Conservation (phyloP, 2,888 invertebrate genomes). For the Acrobasis consociella region DNA sequence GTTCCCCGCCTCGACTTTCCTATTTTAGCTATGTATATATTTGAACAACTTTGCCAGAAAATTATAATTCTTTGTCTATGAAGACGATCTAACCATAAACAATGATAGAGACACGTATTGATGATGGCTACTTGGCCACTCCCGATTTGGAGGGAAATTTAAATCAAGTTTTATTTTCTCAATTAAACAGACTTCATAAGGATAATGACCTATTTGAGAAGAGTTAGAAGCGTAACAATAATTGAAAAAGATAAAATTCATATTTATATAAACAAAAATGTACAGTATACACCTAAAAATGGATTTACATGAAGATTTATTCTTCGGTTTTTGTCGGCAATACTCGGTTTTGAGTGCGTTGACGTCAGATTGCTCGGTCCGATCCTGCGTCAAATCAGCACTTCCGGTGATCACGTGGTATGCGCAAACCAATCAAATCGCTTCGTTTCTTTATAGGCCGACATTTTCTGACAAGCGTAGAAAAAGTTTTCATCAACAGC, state of each 20-base stretch:
- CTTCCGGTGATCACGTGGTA: constrained; percentile 81
- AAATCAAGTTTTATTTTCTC: constrained; percentile 37
- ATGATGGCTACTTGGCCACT: constrained; percentile 79
- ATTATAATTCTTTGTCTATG: neutral
- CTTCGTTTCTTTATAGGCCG: constrained; percentile 75
- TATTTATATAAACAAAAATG: neutral
- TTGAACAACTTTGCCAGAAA: neutral
- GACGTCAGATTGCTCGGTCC: constrained; percentile 76
- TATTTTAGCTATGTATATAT: neutral
- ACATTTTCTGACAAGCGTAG: constrained; percentile 95
- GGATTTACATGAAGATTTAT: constrained; percentile 43
- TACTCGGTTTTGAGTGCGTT: constrained; percentile 65
- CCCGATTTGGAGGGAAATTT: constrained; percentile 71
- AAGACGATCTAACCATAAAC: constrained; percentile 45
- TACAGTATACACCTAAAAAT: constrained; percentile 29
- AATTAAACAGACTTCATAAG: neutral
- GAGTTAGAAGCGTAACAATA: neutral
- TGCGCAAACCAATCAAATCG: constrained; percentile 67
- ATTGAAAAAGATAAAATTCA: constrained; percentile 21
- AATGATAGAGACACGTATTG: constrained; percentile 72
- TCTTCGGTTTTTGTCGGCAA: constrained; percentile 60
- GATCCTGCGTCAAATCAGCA: constrained; percentile 71
- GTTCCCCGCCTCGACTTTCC: neutral
- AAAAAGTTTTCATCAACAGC: constrained; percentile 97
- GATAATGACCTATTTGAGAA: neutral